Base-by-base conservation (phyloP, 2,888 invertebrate species). In the Drosophila suboccidentalis region DNA sequence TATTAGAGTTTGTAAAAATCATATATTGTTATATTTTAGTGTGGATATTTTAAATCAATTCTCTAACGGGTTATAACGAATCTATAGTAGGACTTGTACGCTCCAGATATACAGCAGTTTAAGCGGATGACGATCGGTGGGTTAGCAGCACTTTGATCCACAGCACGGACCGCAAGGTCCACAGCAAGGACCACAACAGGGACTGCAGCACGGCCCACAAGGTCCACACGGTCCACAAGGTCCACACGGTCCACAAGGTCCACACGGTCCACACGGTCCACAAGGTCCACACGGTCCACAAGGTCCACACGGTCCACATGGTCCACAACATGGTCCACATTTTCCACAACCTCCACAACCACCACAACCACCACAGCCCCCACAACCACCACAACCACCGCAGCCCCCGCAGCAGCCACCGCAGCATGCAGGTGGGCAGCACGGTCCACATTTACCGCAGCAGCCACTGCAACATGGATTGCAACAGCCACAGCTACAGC, bases 31-130 rank as follows among this genome's bases (percentile, higher is more conserved):
- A 29, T 36, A 6, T 1, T n/a, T 29, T 36, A 49, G 53, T 50
- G 44, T 58, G 58, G 51, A 3, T 51, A 36, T 41, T 44, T 34
- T 0, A 22, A 47, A 53, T 63, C 64, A 71, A 78, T 72, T 74
- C 80, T 87, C 85, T 72, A 80, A 76, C 82, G 78, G 80, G 82
- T 39, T 55, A 39, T 58, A 34, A 6, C n/a, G 70, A 78, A 55
- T 26, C 59, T 69, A 41, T 65, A 64, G 43, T 63, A 41, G 5
- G 49, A n/a, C 43, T 72, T 50, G 58, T 60, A 66, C 17, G 22
- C 43, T 29, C 11, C 43, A 43, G 61, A 55, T 47, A 22, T n/a
- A n/a, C 11, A 19, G 11, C 44, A 46, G 38, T 34, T 22, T 43
- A 51, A 32, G 44, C 57, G 5, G 34, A 3, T 34, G 9, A 41